phyloP scores from a whole-genome alignment of 2,888 invertebrate species.

The Cerastoderma edule region DNA sequence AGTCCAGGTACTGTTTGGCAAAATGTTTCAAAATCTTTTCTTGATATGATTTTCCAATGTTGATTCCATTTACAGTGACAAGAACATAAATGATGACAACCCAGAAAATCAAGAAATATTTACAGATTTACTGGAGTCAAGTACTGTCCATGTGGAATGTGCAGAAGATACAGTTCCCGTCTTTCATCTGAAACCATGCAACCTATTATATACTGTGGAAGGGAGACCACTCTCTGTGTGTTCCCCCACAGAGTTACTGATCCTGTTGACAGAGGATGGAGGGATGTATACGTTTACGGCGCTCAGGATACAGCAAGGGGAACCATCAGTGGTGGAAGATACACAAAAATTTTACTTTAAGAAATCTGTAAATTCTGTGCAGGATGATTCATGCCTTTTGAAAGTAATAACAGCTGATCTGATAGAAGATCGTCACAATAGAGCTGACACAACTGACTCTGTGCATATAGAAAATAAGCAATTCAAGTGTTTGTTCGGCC shows the following conservation, averaged over 20 bases:
- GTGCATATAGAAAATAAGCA: conserved; percentile 28
- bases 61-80: too few species aligned
- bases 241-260: not conserved
- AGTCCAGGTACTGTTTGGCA: too few species aligned
- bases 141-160: conserved; percentile 4
- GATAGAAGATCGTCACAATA: not conserved
- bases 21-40: too few species aligned
- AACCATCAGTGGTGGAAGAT: not conserved
- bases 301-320: not conserved
- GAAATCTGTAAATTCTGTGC: not conserved
- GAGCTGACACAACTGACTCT: not conserved
- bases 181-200: conserved; percentile 13
- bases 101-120: conserved; percentile 33
- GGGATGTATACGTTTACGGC: conserved; percentile 1
- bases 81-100: too few species aligned
- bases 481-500: conserved; percentile 51
- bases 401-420: conserved; percentile 34
- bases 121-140: conserved; percentile 18
- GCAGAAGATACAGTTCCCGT: conserved; percentile 19
- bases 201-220: conserved; percentile 8
- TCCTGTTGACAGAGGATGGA: not conserved
- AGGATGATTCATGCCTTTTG: not conserved
- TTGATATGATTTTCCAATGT: too few species aligned
- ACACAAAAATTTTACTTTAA: not conserved
- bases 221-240: not conserved